Conservation (phyloP, 2,113 vertebrate genomes). For the Balaenoptera acutorostrata region DNA sequence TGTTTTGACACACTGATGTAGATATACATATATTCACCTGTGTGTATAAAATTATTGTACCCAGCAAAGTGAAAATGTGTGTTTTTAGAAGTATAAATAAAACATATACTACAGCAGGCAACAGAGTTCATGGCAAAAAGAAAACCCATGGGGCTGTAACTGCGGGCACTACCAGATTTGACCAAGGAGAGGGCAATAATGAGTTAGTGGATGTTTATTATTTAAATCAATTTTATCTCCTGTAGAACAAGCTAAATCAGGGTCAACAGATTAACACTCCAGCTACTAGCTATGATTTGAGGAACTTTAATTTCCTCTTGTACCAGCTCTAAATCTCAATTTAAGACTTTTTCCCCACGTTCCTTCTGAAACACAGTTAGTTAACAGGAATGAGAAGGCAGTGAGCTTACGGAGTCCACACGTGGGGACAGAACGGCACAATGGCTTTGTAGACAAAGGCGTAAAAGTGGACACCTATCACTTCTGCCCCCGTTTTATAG, state of each 20-base stretch:
- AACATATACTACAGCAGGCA: not conserved
- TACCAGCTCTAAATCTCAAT: not conserved
- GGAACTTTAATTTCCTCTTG: not conserved
- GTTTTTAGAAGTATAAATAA: not conserved
- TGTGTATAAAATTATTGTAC: not conserved
- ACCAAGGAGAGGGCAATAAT: not conserved
- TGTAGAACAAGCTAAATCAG: not conserved
- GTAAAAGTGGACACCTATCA: not conserved
- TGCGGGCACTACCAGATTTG: not conserved
- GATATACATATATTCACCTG: not conserved
- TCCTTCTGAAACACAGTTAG: not conserved
- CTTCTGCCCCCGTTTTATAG: not conserved
- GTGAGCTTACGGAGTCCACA: fast-evolving
- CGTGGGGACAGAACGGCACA: fast-evolving
- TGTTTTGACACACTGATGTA: not conserved
- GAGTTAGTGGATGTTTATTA: not conserved
- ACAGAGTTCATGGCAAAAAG: not conserved
- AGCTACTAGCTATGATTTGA: not conserved
- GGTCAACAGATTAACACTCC: not conserved
- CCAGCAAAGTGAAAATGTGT: not conserved
- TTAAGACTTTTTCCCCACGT: not conserved
- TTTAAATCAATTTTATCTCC: not conserved
- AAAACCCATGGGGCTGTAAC: not conserved
- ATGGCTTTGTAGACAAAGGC: not conserved
- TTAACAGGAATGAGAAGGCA: not conserved